phyloP scores from a whole-genome alignment of 2,113 vertebrate genomes.

The Bagarius yarrelli region DNA sequence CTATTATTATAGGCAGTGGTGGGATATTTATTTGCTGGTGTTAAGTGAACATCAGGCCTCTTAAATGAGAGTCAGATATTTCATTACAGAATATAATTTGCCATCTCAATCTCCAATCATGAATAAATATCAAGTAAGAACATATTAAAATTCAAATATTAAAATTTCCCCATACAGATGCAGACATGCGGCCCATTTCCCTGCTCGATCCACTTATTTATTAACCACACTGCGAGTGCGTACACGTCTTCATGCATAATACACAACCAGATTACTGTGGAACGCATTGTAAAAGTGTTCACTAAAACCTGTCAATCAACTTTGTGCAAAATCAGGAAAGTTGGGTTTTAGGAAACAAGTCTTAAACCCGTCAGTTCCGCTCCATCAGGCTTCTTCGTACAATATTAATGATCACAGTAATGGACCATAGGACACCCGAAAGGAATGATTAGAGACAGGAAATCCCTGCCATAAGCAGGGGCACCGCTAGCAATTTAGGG shows the following conservation, averaged over 20 bases:
- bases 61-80: background rate
- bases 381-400: slow-evolving; percentile 8
- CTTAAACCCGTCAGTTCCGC: slow-evolving; percentile 29
- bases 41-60: background rate
- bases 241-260: slow-evolving; percentile 46
- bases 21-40: background rate
- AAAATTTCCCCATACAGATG: slow-evolving; percentile 10
- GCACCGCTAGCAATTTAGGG: too few species aligned
- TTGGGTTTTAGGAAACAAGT: background rate
- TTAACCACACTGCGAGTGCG: slow-evolving; percentile 20
- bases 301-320: slow-evolving; percentile 42
- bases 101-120: background rate
- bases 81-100: slow-evolving; percentile 15
- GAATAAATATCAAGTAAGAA: slow-evolving; percentile 27
- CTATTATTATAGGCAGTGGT: background rate
- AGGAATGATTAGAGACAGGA: slow-evolving; percentile 18
- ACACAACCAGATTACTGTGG: slow-evolving; percentile 33
- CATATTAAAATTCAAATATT: slow-evolving; percentile 19
- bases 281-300: slow-evolving; percentile 13
- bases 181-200: background rate
- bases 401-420: slow-evolving; percentile 42
- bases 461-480: background rate
- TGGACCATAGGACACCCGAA: slow-evolving; percentile 4
- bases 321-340: background rate
- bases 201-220: slow-evolving; percentile 6